These are phyloP conservation scores for Gymnothorax reevesii DNA, from an alignment of 2,797 vertebrate species.

Conservation along the genomic window DNA sequence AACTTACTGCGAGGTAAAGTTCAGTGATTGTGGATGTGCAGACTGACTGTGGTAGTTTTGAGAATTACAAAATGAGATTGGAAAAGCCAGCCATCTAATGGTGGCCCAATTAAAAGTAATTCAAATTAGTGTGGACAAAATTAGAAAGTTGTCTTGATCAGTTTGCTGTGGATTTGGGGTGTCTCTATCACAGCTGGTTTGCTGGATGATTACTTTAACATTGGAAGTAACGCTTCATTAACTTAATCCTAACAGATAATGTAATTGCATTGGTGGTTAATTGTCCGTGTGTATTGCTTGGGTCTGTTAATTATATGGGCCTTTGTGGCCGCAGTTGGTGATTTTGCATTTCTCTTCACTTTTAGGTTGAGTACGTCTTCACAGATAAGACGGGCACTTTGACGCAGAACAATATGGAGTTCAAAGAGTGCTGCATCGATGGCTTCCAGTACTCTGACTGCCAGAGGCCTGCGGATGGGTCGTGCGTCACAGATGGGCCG, in stretches of 20 bases:
- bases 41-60: neutral
- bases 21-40: neutral
- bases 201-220: constrained; percentile 55
- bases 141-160: constrained; percentile 2
- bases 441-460: constrained; percentile 84
- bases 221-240: constrained; percentile 57
- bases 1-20: neutral
- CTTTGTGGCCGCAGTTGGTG: constrained; percentile 38
- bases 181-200: constrained; percentile 53
- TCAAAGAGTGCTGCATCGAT: constrained; percentile 96
- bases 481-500: constrained; percentile 80
- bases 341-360: constrained; percentile 27
- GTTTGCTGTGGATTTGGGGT: neutral
- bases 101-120: neutral
- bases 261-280: constrained; percentile 49
- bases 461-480: constrained; percentile 74
- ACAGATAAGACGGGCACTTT: constrained; percentile 97
- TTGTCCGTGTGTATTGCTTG: constrained; percentile 52
- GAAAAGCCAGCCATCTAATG: neutral
- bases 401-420: constrained; percentile 98
- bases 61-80: neutral
- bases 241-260: constrained; percentile 56
- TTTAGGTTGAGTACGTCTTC: constrained; percentile 95
- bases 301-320: constrained; percentile 43
- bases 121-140: neutral